Evolutionary conservation across 2,888 invertebrate genomes (phyloP).

Genomic region (Orthosia gothica): DNA sequence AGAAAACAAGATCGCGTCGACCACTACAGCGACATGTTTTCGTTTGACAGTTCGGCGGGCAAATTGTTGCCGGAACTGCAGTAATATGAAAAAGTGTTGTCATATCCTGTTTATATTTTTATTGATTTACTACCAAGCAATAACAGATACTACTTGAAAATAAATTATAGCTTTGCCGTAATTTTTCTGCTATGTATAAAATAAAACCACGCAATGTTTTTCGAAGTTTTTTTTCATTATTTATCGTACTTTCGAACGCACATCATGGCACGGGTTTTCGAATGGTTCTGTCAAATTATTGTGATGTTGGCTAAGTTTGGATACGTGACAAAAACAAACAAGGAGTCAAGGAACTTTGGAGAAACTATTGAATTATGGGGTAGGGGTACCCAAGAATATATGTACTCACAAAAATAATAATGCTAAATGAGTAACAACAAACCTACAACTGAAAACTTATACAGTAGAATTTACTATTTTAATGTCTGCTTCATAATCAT

Average conservation of each 20-base stretch:
- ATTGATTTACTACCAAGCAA: constrained; percentile 13
- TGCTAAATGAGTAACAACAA: background rate
- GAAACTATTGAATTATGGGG: background rate
- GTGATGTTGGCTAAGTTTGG: constrained; percentile 33
- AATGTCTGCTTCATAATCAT: too few relatives aligned
- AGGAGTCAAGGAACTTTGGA: background rate
- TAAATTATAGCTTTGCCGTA: rapidly evolving
- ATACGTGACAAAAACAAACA: constrained; percentile 23
- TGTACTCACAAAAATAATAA: background rate
- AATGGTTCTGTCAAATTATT: constrained; percentile 25
- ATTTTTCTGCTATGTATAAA: too few relatives aligned
- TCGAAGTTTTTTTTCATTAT: background rate
- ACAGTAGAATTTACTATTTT: background rate
- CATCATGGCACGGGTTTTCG: background rate
- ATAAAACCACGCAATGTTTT: background rate
- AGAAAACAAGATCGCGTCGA: constrained; percentile 76
- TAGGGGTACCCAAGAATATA: background rate
- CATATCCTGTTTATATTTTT: constrained; percentile 77
- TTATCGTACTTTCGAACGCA: background rate
- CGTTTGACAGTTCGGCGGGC: constrained; percentile 86
- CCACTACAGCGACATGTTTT: constrained; percentile 82
- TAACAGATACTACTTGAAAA: background rate
- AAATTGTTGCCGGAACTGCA: constrained; percentile 88
- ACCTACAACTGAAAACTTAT: background rate
- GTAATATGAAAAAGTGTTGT: constrained; percentile 74